Conservation (phyloP, 2,888 invertebrate species). For the Zele albiditarsus region DNA sequence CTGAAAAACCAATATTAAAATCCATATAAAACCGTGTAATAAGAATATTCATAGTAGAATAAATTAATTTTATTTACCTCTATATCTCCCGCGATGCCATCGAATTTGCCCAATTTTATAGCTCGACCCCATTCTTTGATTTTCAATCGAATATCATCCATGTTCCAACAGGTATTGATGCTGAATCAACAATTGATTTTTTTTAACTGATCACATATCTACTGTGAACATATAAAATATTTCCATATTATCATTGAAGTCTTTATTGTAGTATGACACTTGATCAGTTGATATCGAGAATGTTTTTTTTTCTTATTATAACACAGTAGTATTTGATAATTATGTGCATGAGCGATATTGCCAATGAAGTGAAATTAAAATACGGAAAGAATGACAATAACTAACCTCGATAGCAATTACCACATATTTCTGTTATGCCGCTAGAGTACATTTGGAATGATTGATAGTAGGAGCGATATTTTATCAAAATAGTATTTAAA, state of each 20-base stretch:
- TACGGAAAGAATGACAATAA: background rate
- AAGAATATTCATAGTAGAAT: background rate
- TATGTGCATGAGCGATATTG: background rate
- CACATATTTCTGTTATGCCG: background rate
- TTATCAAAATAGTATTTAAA: background rate
- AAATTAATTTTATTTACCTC: slow-evolving; percentile 35
- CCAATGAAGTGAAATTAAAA: background rate
- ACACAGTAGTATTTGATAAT: background rate
- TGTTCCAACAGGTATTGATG: background rate
- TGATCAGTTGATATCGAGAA: background rate
- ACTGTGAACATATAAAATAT: background rate
- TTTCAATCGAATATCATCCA: slow-evolving; percentile 30
- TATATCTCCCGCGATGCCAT: slow-evolving; percentile 33
- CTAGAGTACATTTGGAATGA: background rate
- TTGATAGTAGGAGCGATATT: background rate
- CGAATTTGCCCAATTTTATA: slow-evolving; percentile 26
- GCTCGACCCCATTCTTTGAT: slow-evolving; percentile 38
- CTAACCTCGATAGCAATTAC: background rate
- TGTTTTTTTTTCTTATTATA: background rate
- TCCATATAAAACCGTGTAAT: background rate
- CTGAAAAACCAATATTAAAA: background rate
- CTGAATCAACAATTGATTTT: background rate
- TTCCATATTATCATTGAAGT: background rate
- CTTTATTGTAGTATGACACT: background rate
- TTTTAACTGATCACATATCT: background rate